A percentile compares a stretch with the other conserved stretches of the same genome.
phyloP scores from a whole-genome alignment of 1,140 invertebrate species.

The Pinna nobilis region DNA sequence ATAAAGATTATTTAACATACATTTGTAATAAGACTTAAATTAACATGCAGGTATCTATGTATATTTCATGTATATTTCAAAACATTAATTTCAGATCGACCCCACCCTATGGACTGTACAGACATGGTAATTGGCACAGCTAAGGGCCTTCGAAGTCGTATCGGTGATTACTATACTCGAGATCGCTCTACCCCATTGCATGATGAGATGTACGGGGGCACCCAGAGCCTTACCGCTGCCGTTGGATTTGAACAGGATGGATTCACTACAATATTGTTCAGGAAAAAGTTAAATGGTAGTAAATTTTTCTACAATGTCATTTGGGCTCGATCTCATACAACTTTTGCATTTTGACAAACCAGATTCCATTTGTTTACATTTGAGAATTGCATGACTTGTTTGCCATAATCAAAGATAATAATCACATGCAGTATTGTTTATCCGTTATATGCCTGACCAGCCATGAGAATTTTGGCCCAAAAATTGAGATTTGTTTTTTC shows the following conservation, averaged over 20 bases:
- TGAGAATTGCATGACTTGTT: no score
- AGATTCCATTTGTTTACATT: no score
- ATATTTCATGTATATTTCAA: background rate
- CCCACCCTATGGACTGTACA: conserved; percentile 89
- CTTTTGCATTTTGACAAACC: no score
- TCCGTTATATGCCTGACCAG: no score
- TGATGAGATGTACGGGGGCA: conserved; percentile 92
- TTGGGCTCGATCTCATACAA: no score
- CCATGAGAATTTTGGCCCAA: no score
- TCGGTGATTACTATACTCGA: conserved; percentile 93
- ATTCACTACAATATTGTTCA: conserved; percentile 89
- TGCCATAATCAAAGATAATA: no score
- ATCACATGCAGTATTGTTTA: no score
- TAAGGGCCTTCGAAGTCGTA: conserved; percentile 84
- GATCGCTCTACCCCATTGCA: conserved; percentile 91
- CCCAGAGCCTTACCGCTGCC: conserved; percentile 89
- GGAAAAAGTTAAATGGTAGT: conserved; percentile 82
- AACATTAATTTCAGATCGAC: conserved; percentile 2
- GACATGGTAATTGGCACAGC: conserved; percentile 94
- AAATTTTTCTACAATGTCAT: no score
- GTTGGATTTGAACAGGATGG: conserved; percentile 92
- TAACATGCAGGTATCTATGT: background rate
- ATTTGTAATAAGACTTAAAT: no score
- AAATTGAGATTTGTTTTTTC: no score
- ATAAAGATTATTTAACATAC: background rate